phyloP scores from a whole-genome alignment of 2,113 vertebrate genomes.

The Crotalus horridus region DNA sequence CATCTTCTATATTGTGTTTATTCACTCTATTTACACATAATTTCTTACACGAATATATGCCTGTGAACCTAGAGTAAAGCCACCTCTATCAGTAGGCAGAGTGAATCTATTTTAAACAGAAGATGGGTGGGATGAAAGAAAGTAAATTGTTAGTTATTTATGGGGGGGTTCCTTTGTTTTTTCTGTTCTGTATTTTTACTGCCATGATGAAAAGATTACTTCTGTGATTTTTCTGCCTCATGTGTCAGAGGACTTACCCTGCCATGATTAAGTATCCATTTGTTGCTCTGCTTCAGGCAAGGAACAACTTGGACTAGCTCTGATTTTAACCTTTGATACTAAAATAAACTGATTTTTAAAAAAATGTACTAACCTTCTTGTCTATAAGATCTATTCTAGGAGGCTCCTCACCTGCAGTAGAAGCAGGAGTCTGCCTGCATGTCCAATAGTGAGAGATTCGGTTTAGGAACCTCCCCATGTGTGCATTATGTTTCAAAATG shows the following conservation, averaged over 20 bases:
- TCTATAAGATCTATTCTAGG: background rate
- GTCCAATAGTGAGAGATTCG: background rate
- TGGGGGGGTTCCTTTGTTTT: background rate
- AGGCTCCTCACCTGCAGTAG: background rate
- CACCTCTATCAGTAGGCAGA: background rate
- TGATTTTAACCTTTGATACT: background rate
- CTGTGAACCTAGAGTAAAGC: background rate
- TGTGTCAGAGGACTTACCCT: background rate
- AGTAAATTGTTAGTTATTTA: background rate
- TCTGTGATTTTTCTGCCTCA: background rate
- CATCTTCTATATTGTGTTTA: background rate
- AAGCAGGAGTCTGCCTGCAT: background rate
- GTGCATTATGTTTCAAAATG: background rate
- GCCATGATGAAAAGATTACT: background rate
- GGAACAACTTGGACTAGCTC: background rate
- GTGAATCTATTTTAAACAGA: background rate
- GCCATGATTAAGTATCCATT: background rate
- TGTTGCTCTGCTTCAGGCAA: background rate
- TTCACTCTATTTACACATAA: background rate
- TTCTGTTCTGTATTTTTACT: background rate
- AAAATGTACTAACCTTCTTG: background rate
- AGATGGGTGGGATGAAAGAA: background rate
- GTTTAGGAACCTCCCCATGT: background rate
- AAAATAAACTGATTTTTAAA: background rate
- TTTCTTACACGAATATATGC: background rate